Evolutionary conservation across 1,140 invertebrate species (phyloP), one percentile per base, ranked within the genome.

Genomic region (Bombus cullumanus): DNA sequence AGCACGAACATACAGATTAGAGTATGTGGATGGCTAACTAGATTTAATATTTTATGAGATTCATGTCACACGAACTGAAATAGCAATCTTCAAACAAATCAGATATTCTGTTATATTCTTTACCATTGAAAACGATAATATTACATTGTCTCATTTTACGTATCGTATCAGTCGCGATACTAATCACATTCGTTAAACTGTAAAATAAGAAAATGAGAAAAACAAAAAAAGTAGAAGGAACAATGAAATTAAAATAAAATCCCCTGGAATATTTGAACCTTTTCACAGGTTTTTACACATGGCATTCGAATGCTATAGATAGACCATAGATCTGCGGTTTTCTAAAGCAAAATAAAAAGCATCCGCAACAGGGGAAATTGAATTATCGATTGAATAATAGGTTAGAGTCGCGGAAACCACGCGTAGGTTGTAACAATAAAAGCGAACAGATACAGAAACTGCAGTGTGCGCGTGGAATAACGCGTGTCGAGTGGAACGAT

Each of bases 401-500:
- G 59, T n/a, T 31, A 10, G 31, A n/a, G 41, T 5, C 18, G 62
- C 31, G 64, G 64, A 39, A 69, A 28, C 78, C 25, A 31, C 39
- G 41, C 6, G 39, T 79, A 34, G 64, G 77, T 79, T 34, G 59
- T 64, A 64, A 68, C 41, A 39, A 62, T 66, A 47, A 69, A 80
- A 13, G 78, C 62, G 41, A 66, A 77, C 41, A 75, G 64, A 31
- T 13, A 34, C 31, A 68, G 73, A 53, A 76, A 18, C 25, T 28
- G 71, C 71, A 39, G 37, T 8, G 39, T 37, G 53, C 34, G 57
- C 15, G 25, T 28, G 9, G 75, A 62, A 31, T 41, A 39, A 77
- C 57, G 75, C 75, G 57, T n/a, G 37, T 28, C 53, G 62, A 47
- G 39, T 28, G 77, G 10, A 68, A n/a, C 78, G 78, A 80, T 80